phyloP scores from a whole-genome alignment of 64 coral and sea anemone species.

The Astreopora myriophthalma region DNA sequence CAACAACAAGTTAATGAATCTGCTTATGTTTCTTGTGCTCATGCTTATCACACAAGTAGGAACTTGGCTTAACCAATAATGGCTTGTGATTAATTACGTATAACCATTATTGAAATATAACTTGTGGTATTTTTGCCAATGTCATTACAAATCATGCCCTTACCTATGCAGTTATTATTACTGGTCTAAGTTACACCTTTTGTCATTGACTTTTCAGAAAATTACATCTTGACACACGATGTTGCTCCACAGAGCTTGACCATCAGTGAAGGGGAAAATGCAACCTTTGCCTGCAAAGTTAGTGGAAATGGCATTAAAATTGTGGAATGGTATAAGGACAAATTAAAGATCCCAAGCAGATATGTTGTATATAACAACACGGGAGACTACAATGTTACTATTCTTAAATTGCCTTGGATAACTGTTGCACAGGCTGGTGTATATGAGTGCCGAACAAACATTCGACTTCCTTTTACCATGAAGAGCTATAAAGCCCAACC shows the following conservation, averaged over 20 bases:
- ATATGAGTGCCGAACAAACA: constrained; percentile 49
- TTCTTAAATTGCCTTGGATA: background rate
- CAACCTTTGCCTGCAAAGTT: constrained; percentile 23
- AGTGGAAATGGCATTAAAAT: constrained; percentile 10
- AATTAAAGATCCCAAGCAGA: constrained; percentile 15
- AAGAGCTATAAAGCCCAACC: constrained; percentile 30
- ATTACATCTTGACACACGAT: background rate
- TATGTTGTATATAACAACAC: background rate
- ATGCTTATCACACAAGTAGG: no score
- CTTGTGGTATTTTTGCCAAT: no score
- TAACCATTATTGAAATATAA: no score
- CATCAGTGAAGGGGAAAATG: constrained; percentile 25
- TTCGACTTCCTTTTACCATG: background rate
- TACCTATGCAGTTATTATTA: no score
- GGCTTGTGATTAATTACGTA: no score
- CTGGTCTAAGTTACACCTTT: no score
- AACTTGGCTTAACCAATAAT: no score
- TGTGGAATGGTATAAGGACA: constrained; percentile 69
- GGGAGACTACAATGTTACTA: background rate
- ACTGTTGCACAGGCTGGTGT: constrained; percentile 33
- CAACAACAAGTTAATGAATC: no score
- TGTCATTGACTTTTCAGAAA: background rate
- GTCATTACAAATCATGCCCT: no score
- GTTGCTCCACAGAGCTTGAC: constrained; percentile 11
- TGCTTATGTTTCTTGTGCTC: no score